Evolutionary conservation across 2,797 vertebrate genomes (phyloP).

Genomic region (Pipistrellus nathusii): DNA sequence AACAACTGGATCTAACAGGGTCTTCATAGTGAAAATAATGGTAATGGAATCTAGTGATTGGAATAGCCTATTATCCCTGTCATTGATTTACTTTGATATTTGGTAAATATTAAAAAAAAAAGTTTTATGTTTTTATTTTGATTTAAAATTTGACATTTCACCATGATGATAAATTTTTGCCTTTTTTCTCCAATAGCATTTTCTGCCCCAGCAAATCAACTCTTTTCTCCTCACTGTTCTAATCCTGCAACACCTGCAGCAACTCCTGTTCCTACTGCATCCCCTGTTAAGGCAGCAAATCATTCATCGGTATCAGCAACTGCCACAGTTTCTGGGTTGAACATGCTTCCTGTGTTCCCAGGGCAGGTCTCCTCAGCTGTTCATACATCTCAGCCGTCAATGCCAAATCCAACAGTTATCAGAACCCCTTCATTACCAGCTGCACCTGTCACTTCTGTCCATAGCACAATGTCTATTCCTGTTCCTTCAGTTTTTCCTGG

Average conservation of each 20-base stretch:
- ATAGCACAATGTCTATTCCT: conserved; percentile 86
- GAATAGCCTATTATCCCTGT: not conserved
- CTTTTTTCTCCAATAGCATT: conserved; percentile 90
- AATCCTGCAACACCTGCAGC: conserved; percentile 92
- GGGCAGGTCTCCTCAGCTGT: conserved; percentile 89
- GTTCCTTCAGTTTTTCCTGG: conserved; percentile 91
- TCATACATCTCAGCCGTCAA: conserved; percentile 89
- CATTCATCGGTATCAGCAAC: conserved; percentile 86
- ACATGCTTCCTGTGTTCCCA: conserved; percentile 89
- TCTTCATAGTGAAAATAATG: not conserved
- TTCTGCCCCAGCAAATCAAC: conserved; percentile 92
- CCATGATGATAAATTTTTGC: conserved; percentile 78
- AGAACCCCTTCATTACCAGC: conserved; percentile 90
- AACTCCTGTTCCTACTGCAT: conserved; percentile 86
- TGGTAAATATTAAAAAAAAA: not conserved
- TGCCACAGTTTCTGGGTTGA: conserved; percentile 84
- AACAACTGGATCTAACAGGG: not conserved
- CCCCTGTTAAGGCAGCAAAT: conserved; percentile 87
- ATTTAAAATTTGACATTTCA: conserved; percentile 73
- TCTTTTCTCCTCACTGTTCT: conserved; percentile 94
- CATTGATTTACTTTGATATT: not conserved
- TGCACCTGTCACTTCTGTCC: conserved; percentile 82
- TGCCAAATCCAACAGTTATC: conserved; percentile 92
- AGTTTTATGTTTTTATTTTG: conserved; percentile 68
- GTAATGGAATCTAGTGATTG: not conserved